Conservation (phyloP, 2,113 vertebrate species). For the Cranoglanis bouderius region DNA sequence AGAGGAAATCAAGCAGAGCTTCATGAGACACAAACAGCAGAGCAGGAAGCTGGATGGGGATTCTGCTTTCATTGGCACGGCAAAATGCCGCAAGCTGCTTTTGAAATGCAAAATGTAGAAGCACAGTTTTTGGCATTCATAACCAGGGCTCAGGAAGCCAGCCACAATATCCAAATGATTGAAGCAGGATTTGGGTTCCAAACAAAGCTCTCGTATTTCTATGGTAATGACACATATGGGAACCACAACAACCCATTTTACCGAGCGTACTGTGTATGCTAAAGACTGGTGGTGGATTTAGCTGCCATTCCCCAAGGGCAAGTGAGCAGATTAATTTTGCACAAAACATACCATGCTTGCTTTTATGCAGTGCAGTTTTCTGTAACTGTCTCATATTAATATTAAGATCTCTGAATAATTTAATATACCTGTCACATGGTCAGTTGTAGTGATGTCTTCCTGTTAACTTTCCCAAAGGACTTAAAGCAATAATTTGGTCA, state of each 20-base stretch:
- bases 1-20: constrained; percentile 45
- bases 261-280: constrained; percentile 18
- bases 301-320: constrained; percentile 52
- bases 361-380: constrained; percentile 31
- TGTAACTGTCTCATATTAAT: constrained; percentile 40
- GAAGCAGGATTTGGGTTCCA: constrained; percentile 25
- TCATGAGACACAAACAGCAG: constrained; percentile 34
- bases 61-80: constrained; percentile 22
- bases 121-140: constrained; percentile 33
- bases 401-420: constrained; percentile 41
- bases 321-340: constrained; percentile 54
- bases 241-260: constrained; percentile 15
- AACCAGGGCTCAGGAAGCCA: constrained; percentile 25
- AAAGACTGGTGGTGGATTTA: constrained; percentile 38
- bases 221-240: constrained; percentile 45
- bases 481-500: constrained; percentile 20
- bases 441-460: background rate
- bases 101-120: constrained; percentile 45
- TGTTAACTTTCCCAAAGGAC: constrained; percentile 8
- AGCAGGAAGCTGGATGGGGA: constrained; percentile 48
- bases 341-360: constrained; percentile 47
- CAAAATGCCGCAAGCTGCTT: constrained; percentile 38
- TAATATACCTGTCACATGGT: background rate
- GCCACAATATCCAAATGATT: constrained; percentile 46
- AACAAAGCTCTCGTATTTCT: constrained; percentile 24